Evolutionary conservation across 1,140 invertebrate genomes (phyloP).

Genomic region (Dendrolimus punctatus): DNA sequence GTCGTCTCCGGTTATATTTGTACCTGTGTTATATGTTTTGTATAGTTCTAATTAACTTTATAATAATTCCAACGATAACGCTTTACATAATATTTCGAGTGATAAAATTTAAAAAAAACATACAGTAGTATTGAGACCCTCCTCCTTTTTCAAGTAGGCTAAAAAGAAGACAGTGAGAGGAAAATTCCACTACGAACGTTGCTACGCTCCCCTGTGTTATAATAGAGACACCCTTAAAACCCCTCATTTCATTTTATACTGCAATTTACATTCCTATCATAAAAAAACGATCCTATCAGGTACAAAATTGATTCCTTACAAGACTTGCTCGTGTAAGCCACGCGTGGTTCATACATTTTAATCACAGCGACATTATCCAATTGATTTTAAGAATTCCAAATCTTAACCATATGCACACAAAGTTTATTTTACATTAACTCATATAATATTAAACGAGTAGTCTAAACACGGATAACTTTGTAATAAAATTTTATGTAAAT

Average conservation of each 20-base stretch:
- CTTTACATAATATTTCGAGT: too few relatives aligned
- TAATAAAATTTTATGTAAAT: constrained; percentile 41
- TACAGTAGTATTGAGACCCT: too few relatives aligned
- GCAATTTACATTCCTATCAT: not conserved
- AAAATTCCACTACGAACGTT: too few relatives aligned
- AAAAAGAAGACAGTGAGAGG: not conserved
- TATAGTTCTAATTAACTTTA: too few relatives aligned
- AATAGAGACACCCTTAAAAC: too few relatives aligned
- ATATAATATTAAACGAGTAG: constrained; percentile 11
- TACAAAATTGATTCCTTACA: constrained; percentile 15
- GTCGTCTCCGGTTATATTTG: too few relatives aligned
- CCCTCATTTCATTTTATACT: not conserved
- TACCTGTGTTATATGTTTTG: too few relatives aligned
- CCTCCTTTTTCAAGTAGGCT: not conserved
- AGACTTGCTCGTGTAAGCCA: constrained; percentile 9
- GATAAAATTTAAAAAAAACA: too few relatives aligned
- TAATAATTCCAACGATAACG: too few relatives aligned
- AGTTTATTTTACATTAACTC: constrained; percentile 5
- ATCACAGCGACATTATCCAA: constrained; percentile 5
- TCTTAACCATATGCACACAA: constrained; percentile 2
- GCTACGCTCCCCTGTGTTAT: too few relatives aligned
- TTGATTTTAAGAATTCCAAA: constrained; percentile 3
- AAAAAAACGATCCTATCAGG: constrained; percentile 2
- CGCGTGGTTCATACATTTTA: constrained; percentile 13
- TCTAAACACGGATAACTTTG: constrained; percentile 19